Evolutionary conservation across 2,888 invertebrate species (phyloP).

Genomic region (Lymantria dispar): DNA sequence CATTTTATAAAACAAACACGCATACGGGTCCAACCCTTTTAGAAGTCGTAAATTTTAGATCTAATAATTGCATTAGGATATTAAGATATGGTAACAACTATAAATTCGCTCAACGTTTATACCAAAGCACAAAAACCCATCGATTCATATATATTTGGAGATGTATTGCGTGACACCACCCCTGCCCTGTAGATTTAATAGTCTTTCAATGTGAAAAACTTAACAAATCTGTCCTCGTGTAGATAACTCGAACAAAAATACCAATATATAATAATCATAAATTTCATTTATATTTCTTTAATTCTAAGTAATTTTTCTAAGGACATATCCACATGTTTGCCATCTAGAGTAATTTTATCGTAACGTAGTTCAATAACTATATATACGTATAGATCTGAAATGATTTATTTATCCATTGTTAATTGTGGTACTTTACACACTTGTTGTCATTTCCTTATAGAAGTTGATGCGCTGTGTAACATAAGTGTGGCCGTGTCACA

Average conservation of each 20-base stretch:
- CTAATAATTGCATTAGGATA: constrained; percentile 77
- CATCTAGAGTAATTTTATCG: constrained; percentile 55
- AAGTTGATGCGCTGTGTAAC: constrained; percentile 22
- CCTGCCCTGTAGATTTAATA: constrained; percentile 74
- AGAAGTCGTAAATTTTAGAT: constrained; percentile 75
- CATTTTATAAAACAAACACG: constrained; percentile 70
- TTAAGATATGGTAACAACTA: constrained; percentile 72
- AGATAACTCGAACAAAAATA: constrained; percentile 46
- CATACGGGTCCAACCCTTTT: constrained; percentile 81
- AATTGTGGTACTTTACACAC: constrained; percentile 31
- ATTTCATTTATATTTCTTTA: constrained; percentile 34
- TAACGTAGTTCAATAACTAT: constrained; percentile 42
- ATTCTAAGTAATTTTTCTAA: constrained; percentile 41
- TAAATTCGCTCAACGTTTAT: constrained; percentile 81
- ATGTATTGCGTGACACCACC: constrained; percentile 67
- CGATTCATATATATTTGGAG: constrained; percentile 75
- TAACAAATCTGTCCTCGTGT: constrained; percentile 63
- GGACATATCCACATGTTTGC: constrained; percentile 60
- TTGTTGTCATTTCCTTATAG: constrained; percentile 30
- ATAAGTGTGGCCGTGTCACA: constrained; percentile 20
- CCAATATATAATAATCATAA: constrained; percentile 28
- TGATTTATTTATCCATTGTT: constrained; percentile 32
- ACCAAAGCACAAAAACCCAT: constrained; percentile 82
- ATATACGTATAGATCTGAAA: constrained; percentile 61
- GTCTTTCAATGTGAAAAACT: constrained; percentile 80